These are phyloP conservation scores for Crenuchus spilurus DNA, from an alignment of 2,797 vertebrate genomes.

Conservation along the genomic window DNA sequence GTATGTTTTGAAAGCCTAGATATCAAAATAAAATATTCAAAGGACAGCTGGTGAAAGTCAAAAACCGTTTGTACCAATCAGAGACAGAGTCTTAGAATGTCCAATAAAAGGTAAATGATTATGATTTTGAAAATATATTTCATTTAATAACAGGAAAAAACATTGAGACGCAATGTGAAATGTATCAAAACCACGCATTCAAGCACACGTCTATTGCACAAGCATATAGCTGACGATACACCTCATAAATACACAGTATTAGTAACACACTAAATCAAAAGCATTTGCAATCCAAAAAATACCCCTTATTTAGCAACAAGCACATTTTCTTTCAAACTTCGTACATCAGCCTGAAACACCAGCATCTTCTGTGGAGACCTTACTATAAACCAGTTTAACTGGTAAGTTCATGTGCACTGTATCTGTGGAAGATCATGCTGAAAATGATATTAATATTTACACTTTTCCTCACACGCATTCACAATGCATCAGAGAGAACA, in stretches of 20 bases:
- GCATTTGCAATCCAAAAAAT: conserved; percentile 3
- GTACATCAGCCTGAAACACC: neutral
- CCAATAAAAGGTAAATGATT: neutral
- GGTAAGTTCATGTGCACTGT: too few relatives aligned
- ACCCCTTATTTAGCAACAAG: neutral
- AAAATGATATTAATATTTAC: neutral
- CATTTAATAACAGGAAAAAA: conserved; percentile 17
- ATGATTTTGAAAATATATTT: conserved; percentile 54
- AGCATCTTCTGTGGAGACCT: neutral
- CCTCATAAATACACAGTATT: conserved; percentile 62
- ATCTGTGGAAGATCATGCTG: neutral
- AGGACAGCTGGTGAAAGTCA: neutral
- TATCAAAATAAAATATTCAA: conserved; percentile 49
- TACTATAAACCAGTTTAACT: neutral
- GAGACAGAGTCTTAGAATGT: too few relatives aligned
- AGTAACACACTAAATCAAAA: conserved; percentile 36
- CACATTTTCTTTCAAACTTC: neutral
- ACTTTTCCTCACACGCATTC: neutral
- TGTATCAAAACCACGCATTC: conserved; percentile 30
- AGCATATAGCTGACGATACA: conserved; percentile 34
- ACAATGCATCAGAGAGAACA: neutral
- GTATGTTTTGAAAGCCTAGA: conserved; percentile 64
- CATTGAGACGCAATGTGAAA: conserved; percentile 2
- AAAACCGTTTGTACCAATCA: neutral
- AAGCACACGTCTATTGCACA: conserved; percentile 42